These are phyloP conservation scores for Siniperca knerii DNA, from an alignment of 2,113 vertebrate species.

Conservation along the genomic window DNA sequence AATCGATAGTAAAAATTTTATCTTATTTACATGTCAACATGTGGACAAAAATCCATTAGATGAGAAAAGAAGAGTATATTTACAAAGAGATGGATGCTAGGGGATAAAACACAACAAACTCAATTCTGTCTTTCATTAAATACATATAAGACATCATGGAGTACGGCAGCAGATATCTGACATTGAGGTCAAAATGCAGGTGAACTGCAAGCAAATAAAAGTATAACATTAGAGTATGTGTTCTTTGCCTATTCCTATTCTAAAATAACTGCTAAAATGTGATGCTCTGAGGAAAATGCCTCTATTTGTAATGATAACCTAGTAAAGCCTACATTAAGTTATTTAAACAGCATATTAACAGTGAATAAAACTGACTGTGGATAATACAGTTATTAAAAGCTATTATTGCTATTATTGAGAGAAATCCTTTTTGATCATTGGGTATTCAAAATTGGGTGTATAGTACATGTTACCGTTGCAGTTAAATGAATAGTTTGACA, in stretches of 20 bases:
- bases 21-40: constrained; percentile 48
- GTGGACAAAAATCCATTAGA: constrained; percentile 21
- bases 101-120: constrained; percentile 8
- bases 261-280: neutral
- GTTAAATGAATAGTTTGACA: neutral
- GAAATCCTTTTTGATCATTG: too few relatives aligned
- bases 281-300: neutral
- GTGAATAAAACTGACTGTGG: constrained; percentile 29
- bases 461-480: too few relatives aligned
- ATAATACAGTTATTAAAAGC: neutral
- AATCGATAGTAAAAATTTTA: constrained; percentile 54
- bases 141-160: neutral
- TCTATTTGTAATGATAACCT: neutral
- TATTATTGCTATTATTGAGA: neutral
- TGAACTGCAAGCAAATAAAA: neutral
- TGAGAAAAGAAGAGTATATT: constrained; percentile 18
- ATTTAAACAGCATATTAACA: neutral
- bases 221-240: neutral
- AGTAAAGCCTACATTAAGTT: too few relatives aligned
- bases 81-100: neutral
- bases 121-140: neutral
- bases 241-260: neutral
- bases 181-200: neutral
- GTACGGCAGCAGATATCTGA: neutral
- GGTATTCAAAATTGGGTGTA: neutral